Base-by-base conservation (phyloP, 2,888 invertebrate genomes). In the Aphidoletes aphidimyza region DNA sequence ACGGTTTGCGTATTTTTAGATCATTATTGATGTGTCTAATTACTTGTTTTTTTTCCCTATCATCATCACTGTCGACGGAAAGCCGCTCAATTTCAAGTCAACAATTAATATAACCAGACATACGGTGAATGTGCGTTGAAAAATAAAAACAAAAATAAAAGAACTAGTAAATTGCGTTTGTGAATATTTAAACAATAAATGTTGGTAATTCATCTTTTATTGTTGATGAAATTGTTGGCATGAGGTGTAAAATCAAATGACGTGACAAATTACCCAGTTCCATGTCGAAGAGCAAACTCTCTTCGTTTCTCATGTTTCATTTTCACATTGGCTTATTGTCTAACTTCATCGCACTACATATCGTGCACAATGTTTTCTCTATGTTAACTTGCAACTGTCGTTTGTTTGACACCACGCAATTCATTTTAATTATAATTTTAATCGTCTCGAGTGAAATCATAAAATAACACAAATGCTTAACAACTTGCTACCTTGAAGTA, bases 361-460 rank as follows among this genome's bases (percentile, higher is more conserved):
- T 47, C 47, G 19, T 47, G 47, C 47, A 17, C 6, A 6, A 47
- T 47, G 47, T 6, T 17, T 47, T 54, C 22, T 22, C 22, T 69
- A 2, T 54, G 47, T 47, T 3, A 22, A 54, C 17, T 69, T 69
- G 69, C 69, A 69, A 69, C 17, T 30, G 69, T 34, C 34, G 17
- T 69, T 69, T 69, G 69, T 69, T 69, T 30, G 69, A 69, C 69
- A 69, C 34, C 69, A 69, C 30, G 69, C 69, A 69, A 69, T 69
- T 69, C 69, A 14, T 69, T 69, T 30, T 69, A 69, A 69, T 69
- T 69, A 69, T 69, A 69, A 69, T 69, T 69, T 69, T 69, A 69
- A 69, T 69, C 69, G 34, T 69, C 19, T 69, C 34, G 34, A 30
- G 14, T 69, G 69, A 69, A 69, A 30, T 69, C 34, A 30, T 30